Evolutionary conservation across 1,140 invertebrate genomes (phyloP).

Genomic region (Cotesia glomerata): DNA sequence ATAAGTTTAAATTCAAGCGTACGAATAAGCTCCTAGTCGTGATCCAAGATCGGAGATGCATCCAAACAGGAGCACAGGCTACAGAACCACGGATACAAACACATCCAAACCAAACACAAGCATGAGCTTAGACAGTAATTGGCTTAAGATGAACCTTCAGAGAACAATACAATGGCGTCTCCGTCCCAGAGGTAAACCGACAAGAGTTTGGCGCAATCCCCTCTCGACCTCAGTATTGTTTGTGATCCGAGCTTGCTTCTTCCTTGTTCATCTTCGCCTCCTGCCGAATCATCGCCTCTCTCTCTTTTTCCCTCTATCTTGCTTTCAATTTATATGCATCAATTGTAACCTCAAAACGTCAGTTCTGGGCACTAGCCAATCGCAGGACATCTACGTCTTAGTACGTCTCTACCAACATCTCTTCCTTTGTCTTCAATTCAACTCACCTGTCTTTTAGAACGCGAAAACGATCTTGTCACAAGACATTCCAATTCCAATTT

Average conservation of each 20-base stretch:
- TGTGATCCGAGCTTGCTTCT: background rate
- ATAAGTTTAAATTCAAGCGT: background rate
- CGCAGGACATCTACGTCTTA: slow-evolving; percentile 1
- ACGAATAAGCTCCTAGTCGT: background rate
- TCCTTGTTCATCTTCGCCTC: slow-evolving; percentile 4
- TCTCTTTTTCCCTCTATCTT: background rate
- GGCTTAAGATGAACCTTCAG: slow-evolving; percentile 19
- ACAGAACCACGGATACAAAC: background rate
- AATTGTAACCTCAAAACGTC: slow-evolving; percentile 35
- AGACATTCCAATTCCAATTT: background rate
- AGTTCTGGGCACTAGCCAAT: slow-evolving; percentile 16
- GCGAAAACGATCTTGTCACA: slow-evolving; percentile 4
- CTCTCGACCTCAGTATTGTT: slow-evolving; percentile 21
- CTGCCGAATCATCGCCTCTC: background rate
- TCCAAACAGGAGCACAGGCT: background rate
- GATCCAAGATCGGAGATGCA: background rate
- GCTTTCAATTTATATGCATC: slow-evolving; percentile 23
- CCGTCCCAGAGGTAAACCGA: slow-evolving; percentile 24
- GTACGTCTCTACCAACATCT: background rate
- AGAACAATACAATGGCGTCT: slow-evolving; percentile 24
- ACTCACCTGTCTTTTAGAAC: background rate
- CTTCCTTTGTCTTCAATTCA: slow-evolving; percentile 6
- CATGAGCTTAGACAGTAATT: slow-evolving; percentile 8
- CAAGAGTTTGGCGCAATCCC: background rate
- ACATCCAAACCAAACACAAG: background rate